These are phyloP conservation scores for Tridacna gigas DNA, from an alignment of 2,888 invertebrate species.

Conservation along the genomic window DNA sequence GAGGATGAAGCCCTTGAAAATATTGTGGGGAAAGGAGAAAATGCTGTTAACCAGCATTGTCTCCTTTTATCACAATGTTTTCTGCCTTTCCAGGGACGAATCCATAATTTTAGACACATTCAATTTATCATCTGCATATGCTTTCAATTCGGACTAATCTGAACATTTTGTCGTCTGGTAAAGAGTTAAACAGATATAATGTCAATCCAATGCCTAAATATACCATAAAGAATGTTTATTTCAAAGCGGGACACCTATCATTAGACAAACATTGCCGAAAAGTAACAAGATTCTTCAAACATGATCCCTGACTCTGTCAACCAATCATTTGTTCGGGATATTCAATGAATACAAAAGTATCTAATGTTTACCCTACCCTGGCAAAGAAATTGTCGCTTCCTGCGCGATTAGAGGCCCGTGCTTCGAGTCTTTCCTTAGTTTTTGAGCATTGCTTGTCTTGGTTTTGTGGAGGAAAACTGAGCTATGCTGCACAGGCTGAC, in stretches of 20 bases:
- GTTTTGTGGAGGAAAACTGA: too few species aligned
- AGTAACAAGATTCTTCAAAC: slow-evolving; percentile 1
- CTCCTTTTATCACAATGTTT: neutral
- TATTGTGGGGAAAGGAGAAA: neutral
- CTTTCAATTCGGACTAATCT: too few species aligned
- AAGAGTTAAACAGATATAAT: too few species aligned
- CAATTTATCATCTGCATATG: too few species aligned
- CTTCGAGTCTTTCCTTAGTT: too few species aligned
- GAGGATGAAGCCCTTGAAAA: neutral
- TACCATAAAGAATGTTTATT: neutral
- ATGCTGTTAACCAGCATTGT: neutral
- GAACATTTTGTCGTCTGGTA: too few species aligned
- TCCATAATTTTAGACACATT: too few species aligned
- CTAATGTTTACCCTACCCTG: slow-evolving; percentile 52
- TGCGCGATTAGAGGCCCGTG: slow-evolving; percentile 30
- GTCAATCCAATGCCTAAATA: too few species aligned
- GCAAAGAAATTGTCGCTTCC: slow-evolving; percentile 48
- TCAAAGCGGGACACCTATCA: slow-evolving; percentile 17
- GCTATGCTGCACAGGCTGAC: too few species aligned
- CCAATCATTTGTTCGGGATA: slow-evolving; percentile 17
- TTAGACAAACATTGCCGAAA: slow-evolving; percentile 8
- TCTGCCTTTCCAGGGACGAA: neutral
- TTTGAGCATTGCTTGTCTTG: too few species aligned
- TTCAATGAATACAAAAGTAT: slow-evolving; percentile 43
- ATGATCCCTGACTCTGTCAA: slow-evolving; percentile 25